A percentile compares a stretch with the other conserved stretches of the same genome.
Evolutionary conservation across 2,797 vertebrate species (phyloP).

Genomic region (Sciaenops ocellatus): DNA sequence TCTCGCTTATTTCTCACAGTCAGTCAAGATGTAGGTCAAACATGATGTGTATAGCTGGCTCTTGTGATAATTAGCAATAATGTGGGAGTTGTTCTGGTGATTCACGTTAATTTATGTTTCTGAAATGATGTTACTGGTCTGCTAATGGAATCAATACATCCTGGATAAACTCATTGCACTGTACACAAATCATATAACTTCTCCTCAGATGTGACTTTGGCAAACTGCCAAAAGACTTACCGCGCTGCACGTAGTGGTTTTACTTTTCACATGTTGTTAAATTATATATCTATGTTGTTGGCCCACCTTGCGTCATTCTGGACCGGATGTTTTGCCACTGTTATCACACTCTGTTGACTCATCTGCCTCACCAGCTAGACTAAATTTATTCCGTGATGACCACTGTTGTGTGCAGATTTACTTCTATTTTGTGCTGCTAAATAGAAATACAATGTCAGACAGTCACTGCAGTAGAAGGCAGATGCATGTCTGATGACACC

Average conservation of each 20-base stretch:
- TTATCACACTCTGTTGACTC: constrained; percentile 43
- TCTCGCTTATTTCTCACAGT: not conserved
- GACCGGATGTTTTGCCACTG: constrained; percentile 23
- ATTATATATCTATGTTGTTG: constrained; percentile 25
- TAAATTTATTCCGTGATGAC: constrained; percentile 16
- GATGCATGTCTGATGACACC: not conserved
- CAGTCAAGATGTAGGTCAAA: not conserved
- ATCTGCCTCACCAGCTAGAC: not conserved
- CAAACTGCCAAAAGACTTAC: not conserved
- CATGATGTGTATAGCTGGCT: not conserved
- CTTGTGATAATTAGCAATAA: constrained; percentile 2
- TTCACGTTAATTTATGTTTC: not conserved
- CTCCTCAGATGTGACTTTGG: not conserved
- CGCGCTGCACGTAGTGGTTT: not conserved
- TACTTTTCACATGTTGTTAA: constrained; percentile 17
- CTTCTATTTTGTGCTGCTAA: not conserved
- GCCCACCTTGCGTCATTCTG: not conserved
- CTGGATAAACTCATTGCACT: not conserved
- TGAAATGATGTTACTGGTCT: not conserved
- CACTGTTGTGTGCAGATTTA: not conserved
- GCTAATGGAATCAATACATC: not conserved
- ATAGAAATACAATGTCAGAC: not conserved
- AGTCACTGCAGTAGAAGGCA: too few species aligned
- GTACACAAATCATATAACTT: constrained; percentile 10
- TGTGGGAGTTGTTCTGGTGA: constrained; percentile 6